Evolutionary conservation across 2,113 vertebrate genomes (phyloP).

Genomic region (Rhinoptilus africanus): DNA sequence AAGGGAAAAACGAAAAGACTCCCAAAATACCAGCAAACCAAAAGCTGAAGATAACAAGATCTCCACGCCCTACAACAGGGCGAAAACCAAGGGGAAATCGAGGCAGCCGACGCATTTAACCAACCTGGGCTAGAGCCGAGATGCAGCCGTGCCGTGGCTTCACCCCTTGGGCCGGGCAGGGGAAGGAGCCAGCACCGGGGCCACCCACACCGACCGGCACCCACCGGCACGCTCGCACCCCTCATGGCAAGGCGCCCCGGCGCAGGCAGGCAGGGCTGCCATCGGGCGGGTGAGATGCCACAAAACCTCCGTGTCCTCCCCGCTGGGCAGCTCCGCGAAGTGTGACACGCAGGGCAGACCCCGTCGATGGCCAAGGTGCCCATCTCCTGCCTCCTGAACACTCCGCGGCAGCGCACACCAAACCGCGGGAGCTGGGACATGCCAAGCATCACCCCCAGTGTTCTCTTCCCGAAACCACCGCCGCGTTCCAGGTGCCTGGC

Average conservation of each 20-base stretch:
- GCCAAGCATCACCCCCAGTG: neutral
- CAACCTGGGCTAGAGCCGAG: neutral
- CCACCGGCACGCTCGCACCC: neutral
- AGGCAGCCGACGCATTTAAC: neutral
- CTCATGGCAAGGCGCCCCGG: rapidly evolving
- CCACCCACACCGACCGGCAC: rapidly evolving
- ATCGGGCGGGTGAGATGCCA: rapidly evolving
- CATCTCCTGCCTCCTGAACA: neutral
- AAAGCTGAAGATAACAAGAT: neutral
- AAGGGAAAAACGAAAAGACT: neutral
- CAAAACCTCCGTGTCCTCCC: neutral
- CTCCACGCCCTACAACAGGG: neutral
- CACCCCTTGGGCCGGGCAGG: rapidly evolving
- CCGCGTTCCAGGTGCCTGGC: rapidly evolving
- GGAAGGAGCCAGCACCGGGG: rapidly evolving
- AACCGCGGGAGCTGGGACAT: rapidly evolving
- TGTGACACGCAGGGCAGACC: neutral
- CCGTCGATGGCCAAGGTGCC: rapidly evolving
- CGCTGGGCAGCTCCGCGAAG: rapidly evolving
- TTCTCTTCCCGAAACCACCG: neutral
- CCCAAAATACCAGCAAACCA: rapidly evolving
- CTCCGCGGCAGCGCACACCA: rapidly evolving
- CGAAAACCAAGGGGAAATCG: neutral
- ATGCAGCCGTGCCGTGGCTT: rapidly evolving
- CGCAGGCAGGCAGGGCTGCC: neutral